These are phyloP conservation scores for Rotaria socialis DNA, from an alignment of 2,888 invertebrate species.

Conservation along the genomic window DNA sequence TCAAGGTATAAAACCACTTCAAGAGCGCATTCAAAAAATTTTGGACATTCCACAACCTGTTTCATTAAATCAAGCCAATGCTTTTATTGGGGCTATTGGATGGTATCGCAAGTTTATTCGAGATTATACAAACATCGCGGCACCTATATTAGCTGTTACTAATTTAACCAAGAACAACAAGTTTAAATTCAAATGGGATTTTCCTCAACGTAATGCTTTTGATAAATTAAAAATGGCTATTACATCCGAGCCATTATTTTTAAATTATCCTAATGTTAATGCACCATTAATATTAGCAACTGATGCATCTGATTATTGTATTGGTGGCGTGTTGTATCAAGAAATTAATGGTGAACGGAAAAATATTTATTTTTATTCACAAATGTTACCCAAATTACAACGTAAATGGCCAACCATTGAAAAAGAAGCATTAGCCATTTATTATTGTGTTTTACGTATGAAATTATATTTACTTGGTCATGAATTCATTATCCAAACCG, in stretches of 20 bases:
- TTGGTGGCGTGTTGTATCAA: background rate
- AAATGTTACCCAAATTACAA: background rate
- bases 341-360: background rate
- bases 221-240: background rate
- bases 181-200: background rate
- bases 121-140: background rate
- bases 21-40: background rate
- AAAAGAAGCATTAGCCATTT: background rate
- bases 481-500: background rate
- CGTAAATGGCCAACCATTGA: background rate
- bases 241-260: background rate
- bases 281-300: background rate
- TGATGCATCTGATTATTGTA: background rate
- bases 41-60: background rate
- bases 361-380: background rate
- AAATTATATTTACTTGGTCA: background rate
- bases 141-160: background rate
- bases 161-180: background rate
- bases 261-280: background rate
- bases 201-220: background rate
- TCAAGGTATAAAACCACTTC: background rate
- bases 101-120: background rate
- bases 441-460: background rate
- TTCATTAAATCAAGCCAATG: background rate
- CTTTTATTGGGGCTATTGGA: background rate